Percentiles rank a stretch among this genome's conserved stretches.
phyloP scores from a whole-genome alignment of 2,113 vertebrate genomes.

The Henicopernis longicauda region DNA sequence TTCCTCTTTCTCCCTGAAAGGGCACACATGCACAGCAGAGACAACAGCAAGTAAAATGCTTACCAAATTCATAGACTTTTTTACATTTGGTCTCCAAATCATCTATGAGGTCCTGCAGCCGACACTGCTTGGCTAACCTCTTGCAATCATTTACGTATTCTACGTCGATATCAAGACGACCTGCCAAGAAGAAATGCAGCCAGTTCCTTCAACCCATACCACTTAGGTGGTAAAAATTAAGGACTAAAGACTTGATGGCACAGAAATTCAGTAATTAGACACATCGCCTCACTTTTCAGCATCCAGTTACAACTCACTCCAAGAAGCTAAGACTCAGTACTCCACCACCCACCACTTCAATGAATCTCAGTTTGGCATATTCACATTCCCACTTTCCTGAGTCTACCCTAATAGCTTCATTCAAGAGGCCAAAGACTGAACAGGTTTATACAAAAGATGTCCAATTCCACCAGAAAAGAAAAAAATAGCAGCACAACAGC shows the following conservation, averaged over 20 bases:
- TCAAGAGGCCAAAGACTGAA: not conserved
- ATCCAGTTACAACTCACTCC: not conserved
- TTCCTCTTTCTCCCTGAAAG: not conserved
- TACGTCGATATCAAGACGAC: slow-evolving; percentile 86
- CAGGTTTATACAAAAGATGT: not conserved
- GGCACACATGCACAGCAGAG: not conserved
- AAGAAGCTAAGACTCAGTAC: not conserved
- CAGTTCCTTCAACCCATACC: not conserved
- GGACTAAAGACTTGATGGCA: not conserved
- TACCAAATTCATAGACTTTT: slow-evolving; percentile 93
- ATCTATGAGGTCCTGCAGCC: slow-evolving; percentile 85
- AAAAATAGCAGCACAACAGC: not conserved
- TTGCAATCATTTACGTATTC: slow-evolving; percentile 89
- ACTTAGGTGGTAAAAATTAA: not conserved
- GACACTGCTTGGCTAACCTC: slow-evolving; percentile 93
- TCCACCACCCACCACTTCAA: not conserved
- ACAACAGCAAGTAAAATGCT: slow-evolving; percentile 1
- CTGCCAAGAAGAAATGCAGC: slow-evolving; percentile 60
- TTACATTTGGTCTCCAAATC: slow-evolving; percentile 92
- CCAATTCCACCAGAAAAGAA: not conserved
- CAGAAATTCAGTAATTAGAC: not conserved
- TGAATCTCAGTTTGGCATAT: not conserved
- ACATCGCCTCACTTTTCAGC: not conserved
- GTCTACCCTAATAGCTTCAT: not conserved
- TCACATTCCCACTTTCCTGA: not conserved